Percentiles rank a stretch among this genome's conserved stretches.
phyloP scores from a whole-genome alignment of 2,797 vertebrate genomes.

The Danio aesculapii region DNA sequence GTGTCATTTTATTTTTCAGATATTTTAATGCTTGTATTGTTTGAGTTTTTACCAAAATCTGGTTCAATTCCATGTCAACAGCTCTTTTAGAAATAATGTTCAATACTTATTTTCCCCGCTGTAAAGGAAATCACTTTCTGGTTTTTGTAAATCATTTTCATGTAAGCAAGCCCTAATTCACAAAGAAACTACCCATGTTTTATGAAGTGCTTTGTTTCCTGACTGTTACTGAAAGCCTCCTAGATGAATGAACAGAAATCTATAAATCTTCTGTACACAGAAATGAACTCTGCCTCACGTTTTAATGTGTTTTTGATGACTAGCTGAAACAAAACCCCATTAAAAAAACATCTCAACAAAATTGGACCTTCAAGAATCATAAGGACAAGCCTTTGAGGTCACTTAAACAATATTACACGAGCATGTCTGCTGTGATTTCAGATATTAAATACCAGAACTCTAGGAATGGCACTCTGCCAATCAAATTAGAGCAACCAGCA shows the following conservation, averaged over 20 bases:
- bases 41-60: too few species aligned
- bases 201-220: not conserved
- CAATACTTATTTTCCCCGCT: too few species aligned
- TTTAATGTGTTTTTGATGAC: constrained; percentile 22
- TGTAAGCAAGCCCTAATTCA: not conserved
- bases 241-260: not conserved
- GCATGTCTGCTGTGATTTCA: not conserved
- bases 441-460: not conserved
- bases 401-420: not conserved
- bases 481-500: not conserved
- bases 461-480: not conserved
- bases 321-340: constrained; percentile 20
- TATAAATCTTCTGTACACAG: not conserved
- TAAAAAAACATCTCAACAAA: not conserved
- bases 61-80: too few species aligned
- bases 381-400: not conserved
- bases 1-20: too few species aligned
- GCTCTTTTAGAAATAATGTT: too few species aligned
- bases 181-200: not conserved
- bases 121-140: too few species aligned
- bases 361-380: not conserved
- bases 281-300: not conserved
- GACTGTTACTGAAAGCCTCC: not conserved
- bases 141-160: not conserved
- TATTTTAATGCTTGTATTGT: too few species aligned